Base-by-base conservation (phyloP, 2,888 invertebrate species). In the Sarcophaga caerulescens region DNA sequence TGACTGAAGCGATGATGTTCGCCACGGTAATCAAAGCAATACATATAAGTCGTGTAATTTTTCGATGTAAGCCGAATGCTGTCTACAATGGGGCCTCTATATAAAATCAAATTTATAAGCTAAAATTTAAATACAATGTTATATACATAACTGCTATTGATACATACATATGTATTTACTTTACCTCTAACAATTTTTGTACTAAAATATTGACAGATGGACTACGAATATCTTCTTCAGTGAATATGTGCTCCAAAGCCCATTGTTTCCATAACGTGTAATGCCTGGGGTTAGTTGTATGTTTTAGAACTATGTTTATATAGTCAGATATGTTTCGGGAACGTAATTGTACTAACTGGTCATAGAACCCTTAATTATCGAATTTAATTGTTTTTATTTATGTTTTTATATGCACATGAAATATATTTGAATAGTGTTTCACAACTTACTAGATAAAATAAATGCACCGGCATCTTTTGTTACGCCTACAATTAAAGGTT, bases 391-490 rank as follows among this genome's bases (percentile, higher is more conserved):
- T 35, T 35, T 35, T 63, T 1, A 11, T 47, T 45, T 66, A 44
- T 23, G 35, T 47, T 47, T 14, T 47, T 14, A 59, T 57, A 12
- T 12, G 70, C 1, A 14, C 23, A 76, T 65, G 45, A 11, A 78
- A 14, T 45, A 14, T 14, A 62, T 8, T 65, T 21, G 25, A 6
- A 25, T 4, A 14, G 5, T 25, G 35, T 47, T 25, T 52, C 35
- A 12, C 6, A 65, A 89, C 92, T 91, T 89, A 94, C 94, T 91
- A 82, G 92, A 92, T 63, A 93, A 84, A 63, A 94, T 91, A 70
- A 93, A 94, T n/a, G 93, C 93, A 12, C 94, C 94, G 70, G 94
- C 94, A 84, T 94, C 93, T 88, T 93, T 94, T 19, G 94, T 92
- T 1, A 94, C 94, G 3, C 95, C 94, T 23, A 93, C 92, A 25